Conservation (phyloP, 2,113 vertebrate genomes). For the Felis chaus region DNA sequence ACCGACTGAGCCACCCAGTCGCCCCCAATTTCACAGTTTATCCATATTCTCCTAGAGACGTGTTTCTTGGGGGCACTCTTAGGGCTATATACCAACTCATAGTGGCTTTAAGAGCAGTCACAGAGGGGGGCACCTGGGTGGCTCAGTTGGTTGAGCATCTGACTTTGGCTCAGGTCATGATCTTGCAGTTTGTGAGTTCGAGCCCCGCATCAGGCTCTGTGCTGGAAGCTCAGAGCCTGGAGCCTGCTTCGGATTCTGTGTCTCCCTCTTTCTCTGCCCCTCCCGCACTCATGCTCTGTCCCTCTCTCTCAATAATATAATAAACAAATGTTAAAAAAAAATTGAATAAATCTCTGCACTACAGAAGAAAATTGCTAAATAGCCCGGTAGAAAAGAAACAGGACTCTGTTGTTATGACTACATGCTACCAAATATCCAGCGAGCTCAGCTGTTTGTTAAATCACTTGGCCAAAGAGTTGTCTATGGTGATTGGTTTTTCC, state of each 20-base stretch:
- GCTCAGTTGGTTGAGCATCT: too few relatives aligned
- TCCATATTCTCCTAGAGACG: background rate
- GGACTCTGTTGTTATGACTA: background rate
- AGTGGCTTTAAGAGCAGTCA: background rate
- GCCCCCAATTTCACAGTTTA: background rate
- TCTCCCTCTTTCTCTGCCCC: too few relatives aligned
- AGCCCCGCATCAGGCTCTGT: too few relatives aligned
- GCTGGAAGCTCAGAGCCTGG: too few relatives aligned
- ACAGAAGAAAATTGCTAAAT: background rate
- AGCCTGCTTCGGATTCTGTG: too few relatives aligned
- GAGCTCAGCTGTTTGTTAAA: background rate
- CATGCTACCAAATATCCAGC: background rate
- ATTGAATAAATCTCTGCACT: background rate
- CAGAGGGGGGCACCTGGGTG: background rate
- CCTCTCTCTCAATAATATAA: too few relatives aligned
- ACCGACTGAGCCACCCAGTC: too few relatives aligned
- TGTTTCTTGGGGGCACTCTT: background rate
- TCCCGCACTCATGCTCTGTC: too few relatives aligned
- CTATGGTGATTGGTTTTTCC: background rate
- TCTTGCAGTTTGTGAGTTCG: too few relatives aligned
- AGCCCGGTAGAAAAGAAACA: background rate
- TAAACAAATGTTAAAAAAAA: background rate
- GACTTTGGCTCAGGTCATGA: too few relatives aligned
- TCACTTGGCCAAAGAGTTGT: background rate
- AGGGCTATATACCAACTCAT: background rate